Evolutionary conservation across 2,113 vertebrate species (phyloP), one percentile per base, ranked within the genome.

Genomic region (Ammodytes dubius): DNA sequence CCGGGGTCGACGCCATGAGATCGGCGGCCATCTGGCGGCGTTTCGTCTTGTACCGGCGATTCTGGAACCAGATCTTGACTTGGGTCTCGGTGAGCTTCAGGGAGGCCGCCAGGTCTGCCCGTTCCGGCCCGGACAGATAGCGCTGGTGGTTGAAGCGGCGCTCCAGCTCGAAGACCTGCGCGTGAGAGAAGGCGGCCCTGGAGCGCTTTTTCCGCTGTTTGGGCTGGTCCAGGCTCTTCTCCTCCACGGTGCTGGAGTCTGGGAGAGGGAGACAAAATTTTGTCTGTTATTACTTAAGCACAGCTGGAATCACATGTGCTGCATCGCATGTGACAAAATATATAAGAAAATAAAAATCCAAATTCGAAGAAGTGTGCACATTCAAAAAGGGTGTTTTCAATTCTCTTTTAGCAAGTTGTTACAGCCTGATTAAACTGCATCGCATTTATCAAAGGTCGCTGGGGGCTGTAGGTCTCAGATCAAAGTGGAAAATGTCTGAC

Each of bases 61-160:
- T 99, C 94, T 99, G 98, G 94, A 99, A 99, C 98, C 98, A 99
- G 91, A 99, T 99, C 92, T 99, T 99, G 90, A 98, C 98, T 93
- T 99, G 98, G 6, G 98, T 99, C 94, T 99, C 98, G 45, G 98
- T 99, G 84, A 99, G 97, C 86, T 99, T 99, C 73, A 99, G 94
- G 1, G 98, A 98, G 80, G 98, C 97, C 6, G 98, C 98, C 88
- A 99, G 95, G 89, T 99, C 98, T 1, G 98, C 98, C 37, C 98
- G 96, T 90, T 99, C 98, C 0, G 98, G 98, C 8, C 98, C 98
- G 2, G 98, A 99, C 67, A 99, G 93, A 94, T 99, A 99, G 49
- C 98, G 96, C 95, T 99, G 98, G 93, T 99, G 98, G 89, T 98
- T 99, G 92, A 99, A 99, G 15, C 98, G 97, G 27, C 98, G 96